Percentiles rank a stretch among this genome's conserved stretches.
Evolutionary conservation across 2,888 invertebrate genomes (phyloP).

Genomic region (Epinotia nisella): DNA sequence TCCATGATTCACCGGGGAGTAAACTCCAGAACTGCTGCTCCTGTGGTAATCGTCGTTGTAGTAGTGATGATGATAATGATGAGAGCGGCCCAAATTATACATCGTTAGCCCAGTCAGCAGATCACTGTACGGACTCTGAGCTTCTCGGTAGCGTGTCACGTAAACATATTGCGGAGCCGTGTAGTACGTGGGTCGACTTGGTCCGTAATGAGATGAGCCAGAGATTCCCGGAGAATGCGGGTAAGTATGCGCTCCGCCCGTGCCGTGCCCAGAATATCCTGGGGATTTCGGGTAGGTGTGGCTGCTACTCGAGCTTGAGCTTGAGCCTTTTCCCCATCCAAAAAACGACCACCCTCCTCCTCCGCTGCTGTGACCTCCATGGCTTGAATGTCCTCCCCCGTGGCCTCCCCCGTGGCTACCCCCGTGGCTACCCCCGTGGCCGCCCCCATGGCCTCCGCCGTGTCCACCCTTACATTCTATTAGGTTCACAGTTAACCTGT

Average conservation of each 20-base stretch:
- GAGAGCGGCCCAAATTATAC: constrained; percentile 48
- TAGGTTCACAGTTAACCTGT: constrained; percentile 45
- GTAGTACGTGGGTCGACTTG: constrained; percentile 39
- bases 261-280: constrained; percentile 35
- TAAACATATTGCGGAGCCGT: constrained; percentile 46
- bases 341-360: constrained; percentile 25
- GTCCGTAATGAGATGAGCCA: constrained; percentile 17
- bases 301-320: not conserved
- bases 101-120: constrained; percentile 48
- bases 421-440: not conserved
- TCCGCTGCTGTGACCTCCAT: not conserved
- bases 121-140: constrained; percentile 45
- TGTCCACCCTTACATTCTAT: constrained; percentile 34
- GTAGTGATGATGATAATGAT: constrained; percentile 43
- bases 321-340: constrained; percentile 19
- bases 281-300: constrained; percentile 16
- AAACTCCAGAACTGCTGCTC: constrained; percentile 13
- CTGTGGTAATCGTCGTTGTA: constrained; percentile 44
- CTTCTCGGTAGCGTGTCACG: constrained; percentile 45
- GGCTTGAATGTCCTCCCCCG: not conserved
- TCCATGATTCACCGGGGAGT: constrained; percentile 6
- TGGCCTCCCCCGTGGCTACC: constrained; percentile 8
- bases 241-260: constrained; percentile 30
- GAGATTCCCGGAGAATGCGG: constrained; percentile 28
- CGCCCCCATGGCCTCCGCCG: constrained; percentile 13